phyloP scores from a whole-genome alignment of 2,888 invertebrate species.

The Microctonus aethiopoides region DNA sequence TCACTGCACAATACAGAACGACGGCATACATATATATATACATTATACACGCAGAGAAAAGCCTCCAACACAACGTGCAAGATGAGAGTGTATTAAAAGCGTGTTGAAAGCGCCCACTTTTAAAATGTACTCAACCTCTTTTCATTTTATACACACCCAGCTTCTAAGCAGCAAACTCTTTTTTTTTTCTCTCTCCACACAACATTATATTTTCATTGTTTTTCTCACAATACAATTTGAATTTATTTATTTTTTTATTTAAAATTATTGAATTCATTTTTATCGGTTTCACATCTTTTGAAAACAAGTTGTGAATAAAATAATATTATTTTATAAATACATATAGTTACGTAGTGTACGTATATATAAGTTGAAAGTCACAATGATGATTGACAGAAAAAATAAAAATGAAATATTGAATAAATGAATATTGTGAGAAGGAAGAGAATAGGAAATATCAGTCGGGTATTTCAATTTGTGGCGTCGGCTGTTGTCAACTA shows the following conservation, averaged over 20 bases:
- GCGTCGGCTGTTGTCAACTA: conserved; percentile 11
- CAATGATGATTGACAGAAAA: too few species aligned
- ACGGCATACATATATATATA: neutral
- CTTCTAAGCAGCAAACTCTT: neutral
- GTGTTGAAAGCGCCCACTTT: neutral
- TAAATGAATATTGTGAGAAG: neutral
- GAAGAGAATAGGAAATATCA: conserved; percentile 6
- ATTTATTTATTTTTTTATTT: too few species aligned
- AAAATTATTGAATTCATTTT: neutral
- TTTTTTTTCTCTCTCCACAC: neutral
- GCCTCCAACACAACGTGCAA: neutral
- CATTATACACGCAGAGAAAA: neutral
- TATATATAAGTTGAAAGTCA: too few species aligned
- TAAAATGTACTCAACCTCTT: neutral
- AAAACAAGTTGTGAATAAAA: neutral
- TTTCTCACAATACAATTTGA: neutral
- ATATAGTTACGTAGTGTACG: too few species aligned
- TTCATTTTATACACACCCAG: neutral
- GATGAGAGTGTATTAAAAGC: conserved; percentile 2
- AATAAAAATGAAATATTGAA: neutral
- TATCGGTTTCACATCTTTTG: neutral
- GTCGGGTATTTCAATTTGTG: conserved; percentile 27
- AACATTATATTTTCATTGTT: neutral
- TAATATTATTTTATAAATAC: too few species aligned
- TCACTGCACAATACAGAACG: neutral